Evolutionary conservation across 2,113 vertebrate genomes (phyloP).

Genomic region (Poeciliopsis occidentalis): DNA sequence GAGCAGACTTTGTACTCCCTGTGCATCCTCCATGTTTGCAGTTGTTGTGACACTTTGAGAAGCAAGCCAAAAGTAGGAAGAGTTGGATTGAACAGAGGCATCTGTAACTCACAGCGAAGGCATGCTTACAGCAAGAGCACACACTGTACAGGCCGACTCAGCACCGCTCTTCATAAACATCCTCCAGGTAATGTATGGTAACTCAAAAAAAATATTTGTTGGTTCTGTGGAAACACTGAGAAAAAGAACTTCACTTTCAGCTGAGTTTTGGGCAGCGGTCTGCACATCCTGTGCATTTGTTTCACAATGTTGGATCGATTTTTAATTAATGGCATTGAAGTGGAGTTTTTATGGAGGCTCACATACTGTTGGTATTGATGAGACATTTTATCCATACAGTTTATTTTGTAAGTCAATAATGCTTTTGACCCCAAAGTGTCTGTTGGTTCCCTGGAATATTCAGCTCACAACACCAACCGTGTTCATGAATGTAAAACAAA

Average conservation of each 20-base stretch:
- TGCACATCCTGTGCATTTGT: conserved; percentile 5
- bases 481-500: conserved; percentile 22
- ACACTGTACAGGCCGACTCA: not conserved
- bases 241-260: conserved; percentile 3
- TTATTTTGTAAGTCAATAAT: conserved; percentile 47
- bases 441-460: conserved; percentile 22
- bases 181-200: conserved; percentile 1
- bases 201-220: not conserved
- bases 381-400: conserved; percentile 31
- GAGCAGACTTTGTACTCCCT: conserved; percentile 21
- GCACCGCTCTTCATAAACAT: conserved; percentile 1
- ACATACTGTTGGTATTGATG: conserved; percentile 31
- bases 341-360: conserved; percentile 27
- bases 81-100: conserved; percentile 5
- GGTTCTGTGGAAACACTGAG: not conserved
- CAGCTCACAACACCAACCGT: conserved; percentile 25
- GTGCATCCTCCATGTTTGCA: conserved; percentile 29
- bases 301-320: conserved; percentile 18
- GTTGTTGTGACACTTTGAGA: conserved; percentile 48
- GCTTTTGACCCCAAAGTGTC: conserved; percentile 31
- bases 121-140: not conserved
- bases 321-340: conserved; percentile 9
- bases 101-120: not conserved
- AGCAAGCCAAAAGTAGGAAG: not conserved
- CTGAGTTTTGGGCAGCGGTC: conserved; percentile 6